Evolutionary conservation across 2,888 invertebrate species (phyloP).

Genomic region (Pycnomerus fuliginosus): DNA sequence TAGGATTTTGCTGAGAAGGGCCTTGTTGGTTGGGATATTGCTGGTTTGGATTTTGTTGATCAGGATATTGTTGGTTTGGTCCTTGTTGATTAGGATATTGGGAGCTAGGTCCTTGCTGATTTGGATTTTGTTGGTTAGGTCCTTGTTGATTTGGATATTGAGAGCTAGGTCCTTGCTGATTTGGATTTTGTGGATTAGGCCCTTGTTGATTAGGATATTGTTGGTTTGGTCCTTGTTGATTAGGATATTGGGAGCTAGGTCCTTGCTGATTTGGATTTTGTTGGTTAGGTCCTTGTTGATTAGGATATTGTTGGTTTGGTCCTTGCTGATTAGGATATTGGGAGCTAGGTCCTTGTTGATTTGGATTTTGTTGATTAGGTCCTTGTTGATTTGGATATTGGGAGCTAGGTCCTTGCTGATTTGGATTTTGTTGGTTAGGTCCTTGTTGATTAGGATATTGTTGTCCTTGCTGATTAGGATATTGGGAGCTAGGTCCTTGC

Average conservation of each 20-base stretch:
- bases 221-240: conserved; percentile 11
- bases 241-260: conserved; percentile 1
- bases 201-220: conserved; percentile 15
- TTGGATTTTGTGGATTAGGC: too few relatives aligned
- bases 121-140: conserved; percentile 12
- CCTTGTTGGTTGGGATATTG: too few relatives aligned
- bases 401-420: conserved; percentile 19
- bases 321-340: conserved; percentile 13
- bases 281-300: conserved; percentile 5
- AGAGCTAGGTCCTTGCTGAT: conserved; percentile 9
- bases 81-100: conserved; percentile 13
- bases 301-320: conserved; percentile 20
- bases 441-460: conserved; percentile 10
- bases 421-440: conserved; percentile 24
- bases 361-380: conserved; percentile 12
- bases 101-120: conserved; percentile 23
- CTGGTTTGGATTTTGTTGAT: conserved; percentile 1
- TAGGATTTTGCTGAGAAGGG: neutral
- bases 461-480: conserved; percentile 16
- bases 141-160: conserved; percentile 20
- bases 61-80: conserved; percentile 2
- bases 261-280: conserved; percentile 14
- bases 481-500: conserved; percentile 21
- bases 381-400: conserved; percentile 20
- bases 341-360: conserved; percentile 23